Evolutionary conservation across 2,888 invertebrate genomes (phyloP), one percentile per base, ranked within the genome.

Genomic region (Apocheima hispidaria): DNA sequence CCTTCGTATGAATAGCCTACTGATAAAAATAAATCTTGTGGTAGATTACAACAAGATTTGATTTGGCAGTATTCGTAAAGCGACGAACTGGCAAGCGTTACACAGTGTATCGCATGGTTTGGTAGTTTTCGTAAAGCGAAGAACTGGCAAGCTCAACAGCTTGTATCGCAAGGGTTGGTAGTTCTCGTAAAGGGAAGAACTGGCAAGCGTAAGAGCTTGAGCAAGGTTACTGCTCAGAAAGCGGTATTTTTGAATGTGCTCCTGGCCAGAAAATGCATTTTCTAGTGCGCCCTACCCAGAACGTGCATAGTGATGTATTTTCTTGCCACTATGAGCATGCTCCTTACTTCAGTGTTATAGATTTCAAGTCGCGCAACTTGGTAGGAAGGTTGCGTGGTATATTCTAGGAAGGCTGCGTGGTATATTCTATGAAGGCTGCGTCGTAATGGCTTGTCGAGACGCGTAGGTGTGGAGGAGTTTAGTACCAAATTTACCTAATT

Each of bases 361-460:
- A 12, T 2, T n/a, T n/a, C n/a, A 7, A 21, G 14, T 14, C 6
- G 14, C 2, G 14, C 18, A 7, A 18, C 20, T n/a, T 12, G 16
- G 3, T n/a, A n/a, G n/a, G 18, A 10, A 23, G n/a, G 12, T 23
- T 18, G n/a, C n/a, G n/a, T 38, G 38, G 41, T 20, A 30, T 20
- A 20, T 53, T 14, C n/a, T n/a, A 21, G 53, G 62, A 53, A 48
- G 53, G 53, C n/a, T 18, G n/a, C n/a, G n/a, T 38, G 38, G 41
- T 20, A 30, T 20, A 20, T 53, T 14, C n/a, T n/a, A 21, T 49
- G 62, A 53, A 48, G 53, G 53, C 54, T 43, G 28, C 14, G 70
- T 70, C 65, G 48, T 59, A 43, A 35, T 54, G 50, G 68, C 69
- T 75, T 73, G 75, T 68, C 23, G 48, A 41, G 56, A 57, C 57